phyloP scores from a whole-genome alignment of 2,888 invertebrate species.

The Colostygia pectinataria region DNA sequence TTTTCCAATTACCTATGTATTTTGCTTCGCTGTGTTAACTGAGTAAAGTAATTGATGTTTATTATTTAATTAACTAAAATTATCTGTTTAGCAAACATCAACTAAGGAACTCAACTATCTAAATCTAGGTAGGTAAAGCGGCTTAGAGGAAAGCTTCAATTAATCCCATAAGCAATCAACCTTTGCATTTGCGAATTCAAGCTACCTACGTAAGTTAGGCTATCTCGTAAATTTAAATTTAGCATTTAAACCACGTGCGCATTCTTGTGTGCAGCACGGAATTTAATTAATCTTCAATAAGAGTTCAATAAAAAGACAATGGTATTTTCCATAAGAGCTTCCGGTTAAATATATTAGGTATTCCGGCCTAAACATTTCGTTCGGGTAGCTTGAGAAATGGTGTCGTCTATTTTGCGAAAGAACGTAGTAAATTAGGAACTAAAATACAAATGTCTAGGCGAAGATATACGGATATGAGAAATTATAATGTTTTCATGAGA shows the following conservation, averaged over 20 bases:
- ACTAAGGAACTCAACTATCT: conserved; percentile 1
- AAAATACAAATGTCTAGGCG: conserved; percentile 34
- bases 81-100: no score
- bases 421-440: conserved; percentile 34
- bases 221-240: conserved; percentile 15
- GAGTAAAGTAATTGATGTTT: no score
- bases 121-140: no score
- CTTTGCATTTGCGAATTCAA: conserved; percentile 3
- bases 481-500: conserved; percentile 34
- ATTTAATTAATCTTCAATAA: conserved; percentile 36
- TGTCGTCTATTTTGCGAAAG: conserved; percentile 33
- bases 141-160: conserved; percentile 1
- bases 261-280: conserved; percentile 18
- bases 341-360: conserved; percentile 55
- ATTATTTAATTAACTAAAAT: no score
- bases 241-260: conserved; percentile 19
- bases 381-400: conserved; percentile 28
- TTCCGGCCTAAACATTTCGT: conserved; percentile 32
- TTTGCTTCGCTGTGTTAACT: no score
- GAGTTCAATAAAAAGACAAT: conserved; percentile 45
- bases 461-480: conserved; percentile 33
- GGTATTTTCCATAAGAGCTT: conserved; percentile 53
- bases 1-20: no score
- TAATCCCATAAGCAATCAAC: conserved; percentile 4
- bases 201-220: not conserved